These are phyloP conservation scores for Tachina lurida DNA, from an alignment of 2,888 invertebrate genomes.

Conservation along the genomic window DNA sequence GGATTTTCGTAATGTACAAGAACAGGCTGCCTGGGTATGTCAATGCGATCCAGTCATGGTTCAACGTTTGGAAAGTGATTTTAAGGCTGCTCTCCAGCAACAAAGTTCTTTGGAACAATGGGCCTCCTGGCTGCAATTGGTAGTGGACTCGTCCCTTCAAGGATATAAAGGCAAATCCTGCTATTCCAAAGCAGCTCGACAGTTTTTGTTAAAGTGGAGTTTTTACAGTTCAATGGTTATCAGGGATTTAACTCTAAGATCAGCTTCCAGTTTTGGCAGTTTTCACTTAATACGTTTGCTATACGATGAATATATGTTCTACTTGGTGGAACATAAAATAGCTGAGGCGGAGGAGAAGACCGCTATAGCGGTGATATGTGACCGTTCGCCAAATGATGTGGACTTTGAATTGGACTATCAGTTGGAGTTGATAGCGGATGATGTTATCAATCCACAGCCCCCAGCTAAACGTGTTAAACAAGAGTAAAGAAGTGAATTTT, in stretches of 20 bases:
- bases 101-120: conserved; percentile 98
- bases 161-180: conserved; percentile 93
- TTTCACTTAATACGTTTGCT: conserved; percentile 98
- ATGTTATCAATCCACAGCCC: conserved; percentile 51
- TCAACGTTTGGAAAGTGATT: conserved; percentile 94
- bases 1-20: conserved; percentile 97
- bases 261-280: conserved; percentile 99
- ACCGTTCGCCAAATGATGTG: conserved; percentile 80
- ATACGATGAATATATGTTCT: conserved; percentile 99
- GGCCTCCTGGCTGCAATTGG: conserved; percentile 98
- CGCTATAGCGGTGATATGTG: conserved; percentile 96
- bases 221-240: conserved; percentile 99
- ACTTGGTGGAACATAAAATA: conserved; percentile 97
- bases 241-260: conserved; percentile 96
- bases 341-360: conserved; percentile 95
- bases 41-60: conserved; percentile 94
- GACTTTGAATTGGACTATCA: conserved; percentile 82
- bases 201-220: conserved; percentile 98
- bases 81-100: conserved; percentile 93
- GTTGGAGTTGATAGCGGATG: conserved; percentile 79
- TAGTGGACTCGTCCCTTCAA: conserved; percentile 94
- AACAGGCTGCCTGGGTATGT: conserved; percentile 98
- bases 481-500: conserved; percentile 75
- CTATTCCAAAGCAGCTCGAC: conserved; percentile 92
- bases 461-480: conserved; percentile 79